Base-by-base conservation (phyloP, 2,888 invertebrate genomes). In the Metacarcinus magister region DNA sequence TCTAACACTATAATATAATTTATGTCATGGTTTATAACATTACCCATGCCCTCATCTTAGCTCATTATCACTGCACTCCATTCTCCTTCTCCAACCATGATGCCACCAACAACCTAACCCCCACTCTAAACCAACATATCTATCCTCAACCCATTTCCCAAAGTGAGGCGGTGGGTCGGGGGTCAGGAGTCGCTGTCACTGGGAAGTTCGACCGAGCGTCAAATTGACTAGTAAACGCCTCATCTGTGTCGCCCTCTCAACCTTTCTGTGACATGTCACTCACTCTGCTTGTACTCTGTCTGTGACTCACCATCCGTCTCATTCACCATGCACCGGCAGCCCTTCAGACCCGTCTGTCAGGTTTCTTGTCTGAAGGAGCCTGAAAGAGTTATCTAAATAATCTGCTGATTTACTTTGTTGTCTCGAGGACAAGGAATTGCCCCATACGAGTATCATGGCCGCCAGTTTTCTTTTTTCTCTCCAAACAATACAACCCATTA, bases 201-300 rank as follows among this genome's bases (percentile, higher is more conserved):
- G 94, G 87, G 92, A 96, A 94, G 94, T 54, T 92, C 87, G 60
- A 32, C 87, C 87, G 28, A 87, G 94, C 92, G 92, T 67, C n/a
- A 96, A 96, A 92, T 96, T 67, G 91, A 28, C 46, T 67, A 10
- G 75, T 92, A 44, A 92, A 82, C 54, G 46, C 82, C 46, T 92
- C 89, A 43, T 23, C 95, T n/a, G 48, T 95, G 60, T 23, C 91
- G 44, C 23, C 39, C 82, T 92, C 75, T 92, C 44, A 32, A 32
- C 67, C 54, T 92, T 44, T 54, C 39, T 92, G n/a, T 82, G 92
- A 46, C 54, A 28, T 19, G 46, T 87, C 87, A 94, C 89, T 94
- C 46, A 89, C 32, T 48, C 94, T 93, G 39, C 39, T 43, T 23
- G 54, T 89, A 5, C 67, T 32, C n/a, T 48, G 23, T 67, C 93